Conservation (phyloP, 2,888 invertebrate species). For the Cinara cedri region DNA sequence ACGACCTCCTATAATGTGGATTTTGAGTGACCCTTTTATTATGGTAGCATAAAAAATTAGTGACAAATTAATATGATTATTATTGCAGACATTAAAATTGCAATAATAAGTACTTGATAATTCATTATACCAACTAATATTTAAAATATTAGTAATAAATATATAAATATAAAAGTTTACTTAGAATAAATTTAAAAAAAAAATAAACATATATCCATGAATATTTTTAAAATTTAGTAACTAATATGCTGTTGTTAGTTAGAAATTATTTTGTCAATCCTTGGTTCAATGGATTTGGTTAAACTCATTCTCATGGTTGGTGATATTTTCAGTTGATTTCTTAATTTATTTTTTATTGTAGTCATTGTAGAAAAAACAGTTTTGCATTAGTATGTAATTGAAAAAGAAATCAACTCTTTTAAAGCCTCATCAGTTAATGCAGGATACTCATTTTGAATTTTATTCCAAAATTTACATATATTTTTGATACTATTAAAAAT, state of each 20-base stretch:
- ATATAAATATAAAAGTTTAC: no score
- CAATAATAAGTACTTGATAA: no score
- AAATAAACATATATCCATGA: no score
- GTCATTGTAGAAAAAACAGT: not conserved
- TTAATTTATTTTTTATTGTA: not conserved
- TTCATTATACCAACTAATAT: no score
- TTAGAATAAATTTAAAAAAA: no score
- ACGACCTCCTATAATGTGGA: not conserved
- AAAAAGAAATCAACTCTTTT: not conserved
- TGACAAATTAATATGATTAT: no score
- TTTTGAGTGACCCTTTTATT: not conserved
- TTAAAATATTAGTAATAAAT: no score
- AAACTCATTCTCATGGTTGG: not conserved
- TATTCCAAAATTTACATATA: no score
- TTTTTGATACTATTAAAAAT: not conserved
- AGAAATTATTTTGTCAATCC: not conserved
- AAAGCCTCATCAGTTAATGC: not conserved
- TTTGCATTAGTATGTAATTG: not conserved
- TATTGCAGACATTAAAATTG: no score
- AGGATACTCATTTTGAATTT: not conserved
- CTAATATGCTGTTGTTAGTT: not conserved
- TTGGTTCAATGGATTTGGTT: not conserved
- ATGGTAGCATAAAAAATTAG: not conserved
- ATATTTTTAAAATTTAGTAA: not conserved
- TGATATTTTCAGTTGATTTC: not conserved